A percentile compares a stretch with the other conserved stretches of the same genome.
phyloP scores from a whole-genome alignment of 2,113 vertebrate genomes.

The western clawed frog (Xenopus tropicalis) region UCB_Xtro_10.0 CM004448.2:107380001-107380500 shows the following conservation, averaged over 20 bases:
- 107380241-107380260: conserved; percentile 51
- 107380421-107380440: conserved; percentile 56
- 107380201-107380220: conserved; percentile 32
- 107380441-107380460: conserved; percentile 62
- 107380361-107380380: conserved; percentile 64
- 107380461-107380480: conserved; percentile 54
- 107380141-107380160: conserved; percentile 24
- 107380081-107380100: background rate
- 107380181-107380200: conserved; percentile 28
- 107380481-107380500: conserved; percentile 47
- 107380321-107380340: conserved; percentile 72
- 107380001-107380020: background rate
- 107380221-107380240: conserved; percentile 44
- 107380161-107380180: conserved; percentile 20
- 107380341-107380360: conserved; percentile 58
- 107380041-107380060: background rate
- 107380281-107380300: conserved; percentile 51
- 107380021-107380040: background rate
- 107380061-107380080: conserved; percentile 3
- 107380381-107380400: conserved; percentile 62
- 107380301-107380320: conserved; percentile 57
- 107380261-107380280: conserved; percentile 59
- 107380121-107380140: conserved; percentile 11
- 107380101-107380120: conserved; percentile 2
- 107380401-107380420: conserved; percentile 62